phyloP scores from a whole-genome alignment of 2,888 invertebrate genomes.

The Calephelis perditalis region DNA sequence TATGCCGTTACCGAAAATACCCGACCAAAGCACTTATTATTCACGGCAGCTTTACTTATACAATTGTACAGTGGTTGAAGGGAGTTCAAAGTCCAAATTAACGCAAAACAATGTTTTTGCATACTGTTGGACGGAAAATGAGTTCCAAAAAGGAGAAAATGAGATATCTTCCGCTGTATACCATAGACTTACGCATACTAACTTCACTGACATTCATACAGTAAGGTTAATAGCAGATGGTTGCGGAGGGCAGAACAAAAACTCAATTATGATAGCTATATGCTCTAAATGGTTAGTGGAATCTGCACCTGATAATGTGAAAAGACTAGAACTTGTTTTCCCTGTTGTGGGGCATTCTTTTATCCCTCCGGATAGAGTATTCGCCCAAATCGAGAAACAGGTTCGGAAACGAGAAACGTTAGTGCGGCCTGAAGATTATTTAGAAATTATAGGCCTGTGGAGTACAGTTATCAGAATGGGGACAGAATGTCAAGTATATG shows the following conservation, averaged over 20 bases:
- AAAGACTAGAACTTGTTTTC: constrained; percentile 1
- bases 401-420: constrained; percentile 4
- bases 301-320: constrained; percentile 4
- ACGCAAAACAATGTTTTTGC: background rate
- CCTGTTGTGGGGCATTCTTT: constrained; percentile 14
- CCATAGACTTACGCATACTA: background rate
- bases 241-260: constrained; percentile 10
- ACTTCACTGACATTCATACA: background rate
- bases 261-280: constrained; percentile 11
- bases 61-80: constrained; percentile 3
- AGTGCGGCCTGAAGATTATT: background rate
- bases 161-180: constrained; percentile 8
- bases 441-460: background rate
- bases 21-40: background rate
- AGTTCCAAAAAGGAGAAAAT: constrained; percentile 6
- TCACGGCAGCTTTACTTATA: constrained; percentile 9
- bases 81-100: constrained; percentile 4
- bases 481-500: too few species aligned
- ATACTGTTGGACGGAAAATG: constrained; percentile 5
- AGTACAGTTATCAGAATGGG: background rate
- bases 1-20: too few species aligned
- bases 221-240: constrained; percentile 9
- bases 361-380: background rate
- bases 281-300: constrained; percentile 6
- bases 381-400: constrained; percentile 5